Evolutionary conservation across 2,113 vertebrate species (phyloP).

Genomic region (Climacteris rufus): DNA sequence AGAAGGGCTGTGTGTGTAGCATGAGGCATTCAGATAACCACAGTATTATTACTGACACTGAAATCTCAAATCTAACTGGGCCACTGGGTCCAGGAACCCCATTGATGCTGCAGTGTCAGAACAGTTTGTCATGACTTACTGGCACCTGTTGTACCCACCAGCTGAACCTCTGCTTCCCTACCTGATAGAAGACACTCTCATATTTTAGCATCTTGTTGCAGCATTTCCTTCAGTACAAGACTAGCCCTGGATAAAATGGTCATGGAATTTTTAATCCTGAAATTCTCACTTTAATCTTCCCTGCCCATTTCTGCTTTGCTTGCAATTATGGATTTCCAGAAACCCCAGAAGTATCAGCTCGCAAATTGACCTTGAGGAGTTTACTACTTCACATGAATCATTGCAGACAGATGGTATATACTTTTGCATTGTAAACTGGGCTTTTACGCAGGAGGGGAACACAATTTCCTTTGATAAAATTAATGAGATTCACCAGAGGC

Average conservation of each 20-base stretch:
- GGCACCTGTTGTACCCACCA: neutral
- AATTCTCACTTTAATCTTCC: neutral
- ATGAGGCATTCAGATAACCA: neutral
- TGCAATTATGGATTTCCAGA: neutral
- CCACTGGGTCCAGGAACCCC: neutral
- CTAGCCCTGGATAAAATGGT: neutral
- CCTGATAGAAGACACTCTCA: neutral
- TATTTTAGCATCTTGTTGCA: neutral
- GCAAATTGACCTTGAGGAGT: neutral
- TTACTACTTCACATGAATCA: neutral
- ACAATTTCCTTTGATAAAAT: slow-evolving; percentile 32
- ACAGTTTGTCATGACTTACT: neutral
- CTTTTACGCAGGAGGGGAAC: neutral
- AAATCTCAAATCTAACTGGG: neutral
- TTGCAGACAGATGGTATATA: neutral
- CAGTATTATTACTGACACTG: neutral
- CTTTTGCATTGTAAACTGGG: neutral
- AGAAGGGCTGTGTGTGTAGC: neutral
- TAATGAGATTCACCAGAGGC: neutral
- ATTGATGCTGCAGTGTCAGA: neutral
- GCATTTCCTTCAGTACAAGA: neutral
- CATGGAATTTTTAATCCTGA: neutral
- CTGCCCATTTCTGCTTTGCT: neutral
- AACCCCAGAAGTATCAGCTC: neutral
- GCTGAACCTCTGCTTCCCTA: neutral